A percentile compares a stretch with the other conserved stretches of the same genome.
Conservation (phyloP, 2,888 invertebrate genomes). For the Eupsilia transversa region DNA sequence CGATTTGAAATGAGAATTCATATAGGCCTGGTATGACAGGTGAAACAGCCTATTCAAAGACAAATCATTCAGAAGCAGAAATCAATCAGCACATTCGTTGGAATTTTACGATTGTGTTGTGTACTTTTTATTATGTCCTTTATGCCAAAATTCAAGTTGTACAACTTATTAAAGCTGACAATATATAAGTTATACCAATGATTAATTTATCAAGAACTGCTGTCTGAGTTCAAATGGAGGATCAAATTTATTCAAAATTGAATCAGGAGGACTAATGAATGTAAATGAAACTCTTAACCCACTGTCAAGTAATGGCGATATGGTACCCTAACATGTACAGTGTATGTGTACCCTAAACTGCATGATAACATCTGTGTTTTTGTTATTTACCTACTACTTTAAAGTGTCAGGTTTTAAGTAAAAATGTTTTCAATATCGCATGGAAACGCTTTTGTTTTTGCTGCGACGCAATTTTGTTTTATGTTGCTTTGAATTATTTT, state of each 20-base stretch:
- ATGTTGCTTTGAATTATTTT: constrained; percentile 88
- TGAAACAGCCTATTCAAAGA: background rate
- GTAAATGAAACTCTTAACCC: constrained; percentile 58
- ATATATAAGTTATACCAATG: background rate
- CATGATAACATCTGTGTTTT: constrained; percentile 83
- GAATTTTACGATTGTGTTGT: background rate
- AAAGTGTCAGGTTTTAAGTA: constrained; percentile 53
- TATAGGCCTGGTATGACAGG: background rate
- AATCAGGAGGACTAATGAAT: constrained; percentile 59
- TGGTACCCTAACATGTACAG: constrained; percentile 65
- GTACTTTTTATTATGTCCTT: too few species aligned
- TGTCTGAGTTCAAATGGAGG: background rate
- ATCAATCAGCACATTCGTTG: background rate
- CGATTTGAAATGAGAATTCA: background rate
- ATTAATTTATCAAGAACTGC: background rate
- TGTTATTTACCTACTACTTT: constrained; percentile 70
- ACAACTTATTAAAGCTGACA: background rate
- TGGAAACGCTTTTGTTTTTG: constrained; percentile 84
- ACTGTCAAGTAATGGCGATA: constrained; percentile 53
- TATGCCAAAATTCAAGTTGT: background rate
- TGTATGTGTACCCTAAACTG: constrained; percentile 65
- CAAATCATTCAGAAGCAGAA: background rate
- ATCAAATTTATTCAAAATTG: constrained; percentile 46
- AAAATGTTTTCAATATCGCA: constrained; percentile 67
- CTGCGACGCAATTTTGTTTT: constrained; percentile 85